phyloP scores from a whole-genome alignment of 1,140 invertebrate genomes.

The Caenorhabditis brenneri region DNA sequence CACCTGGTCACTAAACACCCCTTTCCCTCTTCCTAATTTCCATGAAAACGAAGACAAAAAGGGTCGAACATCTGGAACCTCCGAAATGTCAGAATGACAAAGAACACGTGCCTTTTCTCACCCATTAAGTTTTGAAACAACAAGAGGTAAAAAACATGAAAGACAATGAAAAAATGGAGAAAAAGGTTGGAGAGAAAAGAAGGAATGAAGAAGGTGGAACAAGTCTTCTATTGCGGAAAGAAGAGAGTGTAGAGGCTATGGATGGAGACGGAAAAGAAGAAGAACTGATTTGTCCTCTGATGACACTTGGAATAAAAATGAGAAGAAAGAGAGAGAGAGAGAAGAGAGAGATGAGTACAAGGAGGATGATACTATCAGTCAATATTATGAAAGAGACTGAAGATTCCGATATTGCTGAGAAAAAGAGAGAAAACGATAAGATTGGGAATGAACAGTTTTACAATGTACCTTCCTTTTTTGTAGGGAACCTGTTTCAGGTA shows the following conservation, averaged over 20 bases:
- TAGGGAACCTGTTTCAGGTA: not conserved
- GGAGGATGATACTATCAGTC: constrained; percentile 31
- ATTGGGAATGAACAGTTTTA: not conserved
- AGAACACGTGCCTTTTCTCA: not conserved
- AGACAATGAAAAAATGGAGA: not conserved
- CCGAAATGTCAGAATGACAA: not conserved
- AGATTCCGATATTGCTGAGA: too few relatives aligned
- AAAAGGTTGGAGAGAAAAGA: not conserved
- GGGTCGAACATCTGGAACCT: not conserved
- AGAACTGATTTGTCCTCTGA: constrained; percentile 22
- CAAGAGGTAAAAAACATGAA: not conserved
- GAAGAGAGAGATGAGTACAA: not conserved
- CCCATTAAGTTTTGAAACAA: not conserved
- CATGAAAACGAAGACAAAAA: too few relatives aligned
- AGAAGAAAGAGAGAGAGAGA: not conserved
- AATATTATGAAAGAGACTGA: constrained; percentile 21
- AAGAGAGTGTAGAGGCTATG: too few relatives aligned
- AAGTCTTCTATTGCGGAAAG: constrained; percentile 8
- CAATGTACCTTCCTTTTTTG: too few relatives aligned
- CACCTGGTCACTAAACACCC: not conserved
- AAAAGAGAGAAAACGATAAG: not conserved
- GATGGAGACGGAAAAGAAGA: too few relatives aligned
- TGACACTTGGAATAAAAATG: not conserved
- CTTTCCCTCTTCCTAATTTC: too few relatives aligned
- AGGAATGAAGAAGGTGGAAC: too few relatives aligned